phyloP scores from a whole-genome alignment of 2,797 vertebrate species.

The Gymnoscopelus microlampas region DNA sequence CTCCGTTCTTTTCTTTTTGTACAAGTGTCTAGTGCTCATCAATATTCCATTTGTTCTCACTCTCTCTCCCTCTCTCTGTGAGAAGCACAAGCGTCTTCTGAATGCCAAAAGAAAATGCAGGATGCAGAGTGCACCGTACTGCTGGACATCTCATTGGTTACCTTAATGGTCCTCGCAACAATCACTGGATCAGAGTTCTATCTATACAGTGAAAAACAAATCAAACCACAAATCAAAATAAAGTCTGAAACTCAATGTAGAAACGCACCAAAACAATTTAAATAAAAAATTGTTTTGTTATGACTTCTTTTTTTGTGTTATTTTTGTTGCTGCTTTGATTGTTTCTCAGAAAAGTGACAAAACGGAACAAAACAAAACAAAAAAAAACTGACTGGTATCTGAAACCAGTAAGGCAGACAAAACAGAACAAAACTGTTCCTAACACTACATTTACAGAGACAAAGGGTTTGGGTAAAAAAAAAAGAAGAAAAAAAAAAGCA shows the following conservation, averaged over 20 bases:
- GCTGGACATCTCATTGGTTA: slow-evolving; percentile 49
- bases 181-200: slow-evolving; percentile 69
- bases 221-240: slow-evolving; percentile 52
- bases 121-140: slow-evolving; percentile 53
- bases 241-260: slow-evolving; percentile 80
- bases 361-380: slow-evolving; percentile 63
- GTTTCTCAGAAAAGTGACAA: slow-evolving; percentile 70
- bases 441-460: slow-evolving; percentile 96
- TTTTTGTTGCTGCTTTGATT: slow-evolving; percentile 71
- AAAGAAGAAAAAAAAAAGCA: slow-evolving; percentile 77
- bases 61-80: slow-evolving; percentile 62
- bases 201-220: slow-evolving; percentile 73
- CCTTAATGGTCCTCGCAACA: slow-evolving; percentile 44
- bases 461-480: slow-evolving; percentile 88
- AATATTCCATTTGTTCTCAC: slow-evolving; percentile 61
- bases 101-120: slow-evolving; percentile 56
- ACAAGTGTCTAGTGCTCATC: slow-evolving; percentile 81
- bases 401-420: slow-evolving; percentile 90
- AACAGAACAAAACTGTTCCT: slow-evolving; percentile 87
- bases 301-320: slow-evolving; percentile 71
- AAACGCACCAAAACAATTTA: slow-evolving; percentile 72
- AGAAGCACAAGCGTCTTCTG: slow-evolving; percentile 67
- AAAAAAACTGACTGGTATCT: slow-evolving; percentile 81
- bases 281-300: slow-evolving; percentile 71
- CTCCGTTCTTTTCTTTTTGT: slow-evolving; percentile 63